These are phyloP conservation scores for Platysternon megacephalum DNA, from an alignment of 2,113 vertebrate species.

Conservation along the genomic window DNA sequence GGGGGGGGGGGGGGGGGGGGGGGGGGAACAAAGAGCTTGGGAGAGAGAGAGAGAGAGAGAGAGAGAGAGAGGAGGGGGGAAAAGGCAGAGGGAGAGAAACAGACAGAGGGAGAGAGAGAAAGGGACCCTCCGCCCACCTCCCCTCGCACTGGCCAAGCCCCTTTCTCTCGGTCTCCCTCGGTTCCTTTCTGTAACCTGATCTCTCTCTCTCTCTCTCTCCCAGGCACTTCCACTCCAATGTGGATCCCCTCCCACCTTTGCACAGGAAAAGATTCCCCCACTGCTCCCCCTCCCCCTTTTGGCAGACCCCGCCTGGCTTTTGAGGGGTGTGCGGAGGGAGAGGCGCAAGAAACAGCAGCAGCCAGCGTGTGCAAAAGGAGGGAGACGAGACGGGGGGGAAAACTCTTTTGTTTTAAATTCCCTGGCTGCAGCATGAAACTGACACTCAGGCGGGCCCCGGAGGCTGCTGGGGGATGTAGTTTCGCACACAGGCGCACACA, in stretches of 20 bases:
- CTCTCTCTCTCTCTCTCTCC: neutral
- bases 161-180: conserved; percentile 23
- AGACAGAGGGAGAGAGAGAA: neutral
- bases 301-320: neutral
- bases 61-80: neutral
- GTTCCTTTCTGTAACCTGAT: conserved; percentile 14
- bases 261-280: neutral
- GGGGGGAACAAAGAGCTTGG: neutral
- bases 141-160: conserved; percentile 80
- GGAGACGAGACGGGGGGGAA: conserved; percentile 3
- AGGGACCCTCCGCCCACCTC: conserved; percentile 42
- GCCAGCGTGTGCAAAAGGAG: neutral
- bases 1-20: neutral
- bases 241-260: neutral
- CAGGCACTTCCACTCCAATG: neutral
- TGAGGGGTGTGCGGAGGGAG: neutral
- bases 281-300: neutral
- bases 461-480: conserved; percentile 60
- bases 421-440: conserved; percentile 35
- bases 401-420: conserved; percentile 63
- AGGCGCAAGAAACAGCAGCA: neutral
- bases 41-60: conserved; percentile 1
- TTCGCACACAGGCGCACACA: neutral
- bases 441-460: neutral
- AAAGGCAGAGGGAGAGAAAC: neutral